Conservation (phyloP, 53 echinoderm and acorn worm genomes). For the Stichopus horrens region DNA sequence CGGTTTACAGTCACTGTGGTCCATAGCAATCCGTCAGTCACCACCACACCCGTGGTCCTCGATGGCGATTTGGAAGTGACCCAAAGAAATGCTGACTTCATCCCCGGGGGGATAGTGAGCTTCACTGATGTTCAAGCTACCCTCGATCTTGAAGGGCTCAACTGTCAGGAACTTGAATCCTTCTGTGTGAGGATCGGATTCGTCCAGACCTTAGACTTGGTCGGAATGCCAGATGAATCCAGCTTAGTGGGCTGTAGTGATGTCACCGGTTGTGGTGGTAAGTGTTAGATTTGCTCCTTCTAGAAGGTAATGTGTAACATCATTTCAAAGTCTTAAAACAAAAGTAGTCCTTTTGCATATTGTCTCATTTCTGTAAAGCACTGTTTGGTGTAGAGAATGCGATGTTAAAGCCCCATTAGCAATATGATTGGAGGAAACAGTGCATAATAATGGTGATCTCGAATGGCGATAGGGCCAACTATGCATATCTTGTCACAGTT, state of each 20-base stretch:
- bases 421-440: no score
- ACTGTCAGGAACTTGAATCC: conserved; percentile 58
- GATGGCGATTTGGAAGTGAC: neutral
- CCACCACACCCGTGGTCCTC: neutral
- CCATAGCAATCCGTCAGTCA: conserved; percentile 5
- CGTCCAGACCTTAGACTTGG: conserved; percentile 10
- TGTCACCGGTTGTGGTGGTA: conserved; percentile 39
- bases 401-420: no score
- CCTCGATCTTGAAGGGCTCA: conserved; percentile 55
- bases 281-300: neutral
- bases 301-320: neutral
- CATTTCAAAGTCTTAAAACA: neutral
- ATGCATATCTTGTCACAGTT: no score
- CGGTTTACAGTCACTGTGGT: neutral
- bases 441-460: no score
- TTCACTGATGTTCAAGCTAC: conserved; percentile 60
- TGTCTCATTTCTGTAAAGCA: no score
- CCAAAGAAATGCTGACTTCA: conserved; percentile 10
- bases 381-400: no score
- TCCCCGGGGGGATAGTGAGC: conserved; percentile 29
- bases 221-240: conserved; percentile 42
- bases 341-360: no score
- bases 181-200: conserved; percentile 64
- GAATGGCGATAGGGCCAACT: no score
- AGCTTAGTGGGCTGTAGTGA: conserved; percentile 37